Evolutionary conservation across 2,797 vertebrate genomes (phyloP).

Genomic region (Urosaurus nigricauda): DNA sequence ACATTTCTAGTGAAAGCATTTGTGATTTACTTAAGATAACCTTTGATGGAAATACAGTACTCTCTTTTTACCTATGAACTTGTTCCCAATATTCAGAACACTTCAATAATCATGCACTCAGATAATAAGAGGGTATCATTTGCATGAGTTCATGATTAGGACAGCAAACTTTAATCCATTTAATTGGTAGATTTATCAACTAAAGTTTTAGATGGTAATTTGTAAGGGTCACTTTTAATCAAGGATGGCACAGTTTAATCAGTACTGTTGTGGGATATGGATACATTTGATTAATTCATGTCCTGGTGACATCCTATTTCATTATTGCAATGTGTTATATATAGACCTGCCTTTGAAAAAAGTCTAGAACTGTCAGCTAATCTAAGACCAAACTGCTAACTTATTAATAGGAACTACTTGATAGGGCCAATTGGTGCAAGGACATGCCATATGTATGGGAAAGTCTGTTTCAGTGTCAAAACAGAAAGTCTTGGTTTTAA

Average conservation of each 20-base stretch:
- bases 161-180: background rate
- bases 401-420: background rate
- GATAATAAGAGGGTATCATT: background rate
- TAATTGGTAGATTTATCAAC: constrained; percentile 11
- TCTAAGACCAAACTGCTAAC: background rate
- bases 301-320: background rate
- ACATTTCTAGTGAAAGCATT: background rate
- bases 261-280: background rate
- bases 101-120: background rate
- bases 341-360: background rate
- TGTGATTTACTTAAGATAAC: background rate
- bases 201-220: constrained; percentile 11
- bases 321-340: constrained; percentile 2
- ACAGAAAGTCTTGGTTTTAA: background rate
- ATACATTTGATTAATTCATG: background rate
- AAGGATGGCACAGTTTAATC: constrained; percentile 23
- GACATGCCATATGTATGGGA: background rate
- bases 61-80: background rate
- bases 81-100: background rate
- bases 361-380: background rate
- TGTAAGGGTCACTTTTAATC: constrained; percentile 5
- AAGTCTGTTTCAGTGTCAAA: background rate
- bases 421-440: background rate
- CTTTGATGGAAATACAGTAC: background rate
- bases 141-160: background rate